Evolutionary conservation across 2,888 invertebrate species (phyloP).

Genomic region (Ormyrus nitidulus): DNA sequence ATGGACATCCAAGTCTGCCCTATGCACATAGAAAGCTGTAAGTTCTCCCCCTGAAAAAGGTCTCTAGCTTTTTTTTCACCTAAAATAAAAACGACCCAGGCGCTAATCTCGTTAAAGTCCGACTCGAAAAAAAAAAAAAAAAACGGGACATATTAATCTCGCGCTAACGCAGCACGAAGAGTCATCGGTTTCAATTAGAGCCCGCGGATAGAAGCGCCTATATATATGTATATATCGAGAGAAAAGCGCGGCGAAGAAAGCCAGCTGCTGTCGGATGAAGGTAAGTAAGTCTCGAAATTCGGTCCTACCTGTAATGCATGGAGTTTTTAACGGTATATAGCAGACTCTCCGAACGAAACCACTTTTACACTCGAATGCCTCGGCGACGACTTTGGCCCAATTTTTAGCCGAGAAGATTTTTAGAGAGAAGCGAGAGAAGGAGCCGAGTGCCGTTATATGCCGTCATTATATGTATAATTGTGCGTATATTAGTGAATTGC

Average conservation of each 20-base stretch:
- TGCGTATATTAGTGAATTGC: slow-evolving; percentile 34
- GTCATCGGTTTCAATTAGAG: too few species aligned
- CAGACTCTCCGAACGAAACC: slow-evolving; percentile 38
- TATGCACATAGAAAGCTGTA: slow-evolving; percentile 90
- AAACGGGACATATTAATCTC: too few species aligned
- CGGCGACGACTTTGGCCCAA: slow-evolving; percentile 49
- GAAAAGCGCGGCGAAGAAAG: too few species aligned
- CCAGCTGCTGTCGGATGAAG: too few species aligned
- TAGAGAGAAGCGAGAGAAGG: slow-evolving; percentile 20
- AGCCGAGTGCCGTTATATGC: slow-evolving; percentile 41
- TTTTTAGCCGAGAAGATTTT: slow-evolving; percentile 39
- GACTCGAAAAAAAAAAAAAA: too few species aligned
- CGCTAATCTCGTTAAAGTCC: too few species aligned
- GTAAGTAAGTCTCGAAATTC: too few species aligned
- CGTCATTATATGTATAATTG: slow-evolving; percentile 27
- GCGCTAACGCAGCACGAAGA: too few species aligned
- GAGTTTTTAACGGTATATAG: slow-evolving; percentile 54
- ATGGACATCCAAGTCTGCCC: slow-evolving; percentile 92
- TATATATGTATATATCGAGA: too few species aligned
- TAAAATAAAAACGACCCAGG: too few species aligned
- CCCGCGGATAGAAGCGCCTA: too few species aligned
- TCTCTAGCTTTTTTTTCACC: not conserved
- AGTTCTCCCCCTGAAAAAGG: slow-evolving; percentile 71
- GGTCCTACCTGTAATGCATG: too few species aligned
- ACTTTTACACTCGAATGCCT: slow-evolving; percentile 52